Percentiles rank a stretch among this genome's conserved stretches.
phyloP scores from a whole-genome alignment of 2,113 vertebrate species.

The Athene cunicularia region DNA sequence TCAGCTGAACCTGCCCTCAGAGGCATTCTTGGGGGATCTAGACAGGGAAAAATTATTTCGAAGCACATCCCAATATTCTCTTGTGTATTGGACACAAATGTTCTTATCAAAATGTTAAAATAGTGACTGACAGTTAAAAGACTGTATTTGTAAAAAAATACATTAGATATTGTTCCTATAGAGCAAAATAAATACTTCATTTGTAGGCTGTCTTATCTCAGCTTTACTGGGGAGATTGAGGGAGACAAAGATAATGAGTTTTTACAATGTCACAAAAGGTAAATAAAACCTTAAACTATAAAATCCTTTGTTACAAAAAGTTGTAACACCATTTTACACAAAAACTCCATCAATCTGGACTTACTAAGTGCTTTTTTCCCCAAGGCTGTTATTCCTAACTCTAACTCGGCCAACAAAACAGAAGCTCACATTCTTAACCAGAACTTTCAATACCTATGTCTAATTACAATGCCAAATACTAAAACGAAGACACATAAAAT shows the following conservation, averaged over 20 bases:
- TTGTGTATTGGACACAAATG: constrained; percentile 21
- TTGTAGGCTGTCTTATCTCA: constrained; percentile 56
- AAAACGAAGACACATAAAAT: not conserved
- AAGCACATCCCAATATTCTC: constrained; percentile 1
- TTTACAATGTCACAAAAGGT: constrained; percentile 55
- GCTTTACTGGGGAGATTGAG: constrained; percentile 13
- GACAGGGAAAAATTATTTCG: constrained; percentile 16
- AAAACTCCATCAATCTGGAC: not conserved
- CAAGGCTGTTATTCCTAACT: not conserved
- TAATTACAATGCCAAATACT: not conserved
- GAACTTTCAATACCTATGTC: not conserved
- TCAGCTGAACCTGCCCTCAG: not conserved
- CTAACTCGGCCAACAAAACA: not conserved
- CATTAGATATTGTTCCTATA: not conserved
- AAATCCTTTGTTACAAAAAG: not conserved
- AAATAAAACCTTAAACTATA: constrained; percentile 51
- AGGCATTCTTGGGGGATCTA: constrained; percentile 6
- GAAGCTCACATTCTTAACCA: not conserved
- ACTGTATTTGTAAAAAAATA: not conserved
- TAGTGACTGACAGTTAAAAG: not conserved
- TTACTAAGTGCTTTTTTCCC: not conserved
- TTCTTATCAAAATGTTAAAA: constrained; percentile 19
- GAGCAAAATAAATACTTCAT: not conserved
- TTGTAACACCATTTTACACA: constrained; percentile 1
- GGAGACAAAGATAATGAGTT: constrained; percentile 56